phyloP scores from a whole-genome alignment of 2,888 invertebrate species.

The Ectemnius continuus region DNA sequence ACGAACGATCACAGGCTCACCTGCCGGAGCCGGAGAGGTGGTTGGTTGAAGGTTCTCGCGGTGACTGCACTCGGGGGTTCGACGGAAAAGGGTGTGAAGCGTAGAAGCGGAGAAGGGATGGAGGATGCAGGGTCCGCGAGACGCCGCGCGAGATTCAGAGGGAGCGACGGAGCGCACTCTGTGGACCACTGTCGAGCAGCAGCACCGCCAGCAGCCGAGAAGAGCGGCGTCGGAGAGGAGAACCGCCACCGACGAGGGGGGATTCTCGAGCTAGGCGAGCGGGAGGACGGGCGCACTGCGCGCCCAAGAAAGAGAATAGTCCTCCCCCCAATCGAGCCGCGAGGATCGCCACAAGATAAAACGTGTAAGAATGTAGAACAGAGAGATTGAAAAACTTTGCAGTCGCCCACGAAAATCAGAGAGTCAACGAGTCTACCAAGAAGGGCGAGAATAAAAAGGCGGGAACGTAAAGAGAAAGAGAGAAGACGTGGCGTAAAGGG shows the following conservation, averaged over 20 bases:
- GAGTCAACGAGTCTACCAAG: background rate
- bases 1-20: slow-evolving; percentile 53
- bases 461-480: slow-evolving; percentile 11
- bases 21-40: slow-evolving; percentile 58
- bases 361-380: background rate
- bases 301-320: background rate
- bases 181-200: slow-evolving; percentile 16
- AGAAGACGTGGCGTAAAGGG: slow-evolving; percentile 10
- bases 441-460: background rate
- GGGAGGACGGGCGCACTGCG: background rate
- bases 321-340: background rate
- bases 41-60: slow-evolving; percentile 66
- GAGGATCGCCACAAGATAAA: background rate
- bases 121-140: slow-evolving; percentile 38
- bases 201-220: slow-evolving; percentile 12
- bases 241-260: background rate
- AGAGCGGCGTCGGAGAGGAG: slow-evolving; percentile 15
- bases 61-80: slow-evolving; percentile 67
- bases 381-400: background rate
- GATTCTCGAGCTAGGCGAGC: slow-evolving; percentile 5
- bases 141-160: slow-evolving; percentile 31
- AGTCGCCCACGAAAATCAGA: background rate
- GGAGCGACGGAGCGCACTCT: slow-evolving; percentile 10
- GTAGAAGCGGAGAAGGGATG: slow-evolving; percentile 55
- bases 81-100: slow-evolving; percentile 63